Conservation (phyloP, 2,113 vertebrate species). For the Triplophysa siluroides region DNA sequence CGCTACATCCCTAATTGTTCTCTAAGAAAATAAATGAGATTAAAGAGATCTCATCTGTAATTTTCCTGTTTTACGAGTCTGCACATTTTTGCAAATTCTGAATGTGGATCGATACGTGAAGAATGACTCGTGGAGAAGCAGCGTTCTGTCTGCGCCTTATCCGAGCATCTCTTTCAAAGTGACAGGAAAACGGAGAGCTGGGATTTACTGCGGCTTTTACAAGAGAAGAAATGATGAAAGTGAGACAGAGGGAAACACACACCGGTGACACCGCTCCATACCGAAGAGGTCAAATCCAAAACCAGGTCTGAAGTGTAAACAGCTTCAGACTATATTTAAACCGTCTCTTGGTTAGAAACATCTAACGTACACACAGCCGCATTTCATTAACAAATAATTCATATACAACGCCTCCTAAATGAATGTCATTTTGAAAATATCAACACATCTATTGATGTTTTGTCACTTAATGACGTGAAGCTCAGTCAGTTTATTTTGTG, state of each 20-base stretch:
- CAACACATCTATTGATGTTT: not conserved
- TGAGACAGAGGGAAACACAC: slow-evolving; percentile 17
- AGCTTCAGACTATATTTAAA: slow-evolving; percentile 16
- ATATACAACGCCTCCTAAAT: too few species aligned
- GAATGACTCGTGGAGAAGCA: too few species aligned
- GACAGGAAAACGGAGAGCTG: slow-evolving; percentile 56
- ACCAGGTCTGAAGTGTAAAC: slow-evolving; percentile 26
- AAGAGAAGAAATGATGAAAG: slow-evolving; percentile 30
- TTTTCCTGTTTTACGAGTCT: too few species aligned
- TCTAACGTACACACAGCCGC: too few species aligned
- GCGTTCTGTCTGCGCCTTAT: not conserved
- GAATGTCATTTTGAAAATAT: too few species aligned
- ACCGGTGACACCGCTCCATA: slow-evolving; percentile 19
- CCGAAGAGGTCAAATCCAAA: slow-evolving; percentile 34
- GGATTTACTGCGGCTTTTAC: slow-evolving; percentile 68
- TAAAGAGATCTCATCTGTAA: too few species aligned
- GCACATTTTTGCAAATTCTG: too few species aligned
- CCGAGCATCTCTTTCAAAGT: not conserved
- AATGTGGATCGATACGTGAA: too few species aligned
- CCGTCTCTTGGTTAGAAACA: too few species aligned
- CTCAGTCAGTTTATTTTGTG: not conserved
- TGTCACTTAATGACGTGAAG: not conserved
- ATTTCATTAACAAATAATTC: not conserved
- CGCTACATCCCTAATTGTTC: too few species aligned
- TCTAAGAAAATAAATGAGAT: too few species aligned